phyloP scores from a whole-genome alignment of 2,797 vertebrate species.

The Malurus splendens region DNA sequence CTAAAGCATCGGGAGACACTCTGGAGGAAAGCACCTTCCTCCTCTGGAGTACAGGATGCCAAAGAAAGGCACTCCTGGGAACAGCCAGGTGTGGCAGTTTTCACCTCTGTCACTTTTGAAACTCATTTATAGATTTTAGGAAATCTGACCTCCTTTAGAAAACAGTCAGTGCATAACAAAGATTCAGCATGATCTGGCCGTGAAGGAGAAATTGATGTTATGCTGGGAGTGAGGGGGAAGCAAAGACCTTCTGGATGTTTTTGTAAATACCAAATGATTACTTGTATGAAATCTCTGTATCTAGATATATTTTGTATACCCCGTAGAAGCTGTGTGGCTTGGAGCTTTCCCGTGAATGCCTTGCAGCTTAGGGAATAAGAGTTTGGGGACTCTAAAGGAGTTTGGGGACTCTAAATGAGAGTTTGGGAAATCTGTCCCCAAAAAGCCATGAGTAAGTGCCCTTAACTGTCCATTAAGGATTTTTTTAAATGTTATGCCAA shows the following conservation, averaged over 20 bases:
- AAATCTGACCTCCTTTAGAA: neutral
- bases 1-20: neutral
- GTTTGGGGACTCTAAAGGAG: neutral
- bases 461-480: neutral
- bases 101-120: neutral
- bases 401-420: no score
- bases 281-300: neutral
- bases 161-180: neutral
- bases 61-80: neutral
- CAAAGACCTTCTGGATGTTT: neutral
- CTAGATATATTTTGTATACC: neutral
- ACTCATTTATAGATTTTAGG: neutral
- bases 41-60: neutral
- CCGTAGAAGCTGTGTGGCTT: neutral
- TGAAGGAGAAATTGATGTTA: neutral
- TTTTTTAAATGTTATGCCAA: neutral
- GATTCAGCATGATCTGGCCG: neutral
- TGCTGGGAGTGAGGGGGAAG: neutral
- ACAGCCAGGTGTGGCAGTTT: neutral
- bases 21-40: rapidly evolving
- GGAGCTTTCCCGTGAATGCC: neutral
- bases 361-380: neutral
- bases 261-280: neutral
- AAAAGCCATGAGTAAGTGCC: neutral
- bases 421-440: no score